Evolutionary conservation across 2,113 vertebrate genomes (phyloP).

Genomic region (Cromileptes altivelis): DNA sequence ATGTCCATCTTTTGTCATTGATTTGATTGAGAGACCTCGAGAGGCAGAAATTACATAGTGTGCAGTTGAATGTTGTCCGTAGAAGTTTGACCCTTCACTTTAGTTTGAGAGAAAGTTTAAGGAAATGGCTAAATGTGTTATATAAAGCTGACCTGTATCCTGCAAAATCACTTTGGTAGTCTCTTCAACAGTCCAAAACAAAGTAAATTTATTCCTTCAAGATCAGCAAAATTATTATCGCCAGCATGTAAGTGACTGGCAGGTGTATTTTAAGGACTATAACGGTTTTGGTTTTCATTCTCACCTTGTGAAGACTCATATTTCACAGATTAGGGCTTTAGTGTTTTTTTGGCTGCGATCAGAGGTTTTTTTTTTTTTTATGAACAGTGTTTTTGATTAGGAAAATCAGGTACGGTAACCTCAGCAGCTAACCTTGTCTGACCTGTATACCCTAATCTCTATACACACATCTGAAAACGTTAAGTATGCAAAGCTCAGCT

Average conservation of each 20-base stretch:
- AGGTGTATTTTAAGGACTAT: neutral
- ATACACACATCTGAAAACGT: conserved; percentile 13
- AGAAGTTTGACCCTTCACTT: neutral
- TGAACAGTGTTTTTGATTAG: neutral
- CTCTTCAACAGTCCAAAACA: neutral
- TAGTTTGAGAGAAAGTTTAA: neutral
- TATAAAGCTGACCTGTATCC: too few species aligned
- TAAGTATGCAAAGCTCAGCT: conserved; percentile 49
- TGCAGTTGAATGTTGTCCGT: neutral
- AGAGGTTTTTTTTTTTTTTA: neutral
- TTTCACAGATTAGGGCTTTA: neutral
- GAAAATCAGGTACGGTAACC: neutral
- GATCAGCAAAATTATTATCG: too few species aligned
- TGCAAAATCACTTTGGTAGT: neutral
- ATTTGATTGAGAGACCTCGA: too few species aligned
- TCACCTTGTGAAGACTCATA: neutral
- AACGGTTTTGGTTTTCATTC: neutral
- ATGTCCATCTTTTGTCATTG: too few species aligned
- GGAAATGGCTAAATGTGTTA: too few species aligned
- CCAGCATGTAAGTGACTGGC: neutral
- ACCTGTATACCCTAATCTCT: neutral
- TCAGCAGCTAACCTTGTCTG: neutral
- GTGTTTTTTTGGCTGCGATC: neutral
- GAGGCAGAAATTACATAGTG: too few species aligned
- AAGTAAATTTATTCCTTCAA: neutral